These are phyloP conservation scores for Actinemys pallida DNA, from an alignment of 2,113 vertebrate genomes.

Conservation along the genomic window DNA sequence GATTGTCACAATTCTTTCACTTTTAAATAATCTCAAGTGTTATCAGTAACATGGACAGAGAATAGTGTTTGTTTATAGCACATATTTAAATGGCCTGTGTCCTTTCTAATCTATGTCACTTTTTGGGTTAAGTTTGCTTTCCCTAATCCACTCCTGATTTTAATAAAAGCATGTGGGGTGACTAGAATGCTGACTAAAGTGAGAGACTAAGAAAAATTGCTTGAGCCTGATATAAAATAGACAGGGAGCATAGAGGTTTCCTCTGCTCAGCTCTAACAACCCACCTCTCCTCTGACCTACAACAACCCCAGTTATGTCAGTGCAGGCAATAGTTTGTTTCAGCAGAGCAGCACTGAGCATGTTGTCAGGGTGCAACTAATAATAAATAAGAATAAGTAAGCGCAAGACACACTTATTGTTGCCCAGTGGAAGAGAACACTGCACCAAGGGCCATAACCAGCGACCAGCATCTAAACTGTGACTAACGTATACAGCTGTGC, in stretches of 20 bases:
- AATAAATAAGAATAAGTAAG: not conserved
- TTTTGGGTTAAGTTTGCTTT: not conserved
- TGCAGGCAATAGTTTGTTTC: not conserved
- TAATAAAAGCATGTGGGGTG: not conserved
- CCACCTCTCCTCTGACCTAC: not conserved
- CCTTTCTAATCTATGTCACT: not conserved
- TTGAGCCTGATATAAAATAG: not conserved
- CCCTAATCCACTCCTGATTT: not conserved
- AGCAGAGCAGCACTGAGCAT: accelerated
- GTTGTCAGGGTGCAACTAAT: constrained; percentile 14
- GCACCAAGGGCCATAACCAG: not conserved
- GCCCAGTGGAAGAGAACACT: constrained; percentile 23
- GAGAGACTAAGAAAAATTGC: too few species aligned
- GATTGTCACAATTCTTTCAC: not conserved
- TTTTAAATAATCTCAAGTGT: not conserved
- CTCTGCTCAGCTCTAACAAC: not conserved
- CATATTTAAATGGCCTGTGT: not conserved
- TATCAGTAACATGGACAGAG: not conserved
- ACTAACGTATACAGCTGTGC: not conserved
- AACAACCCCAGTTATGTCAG: not conserved
- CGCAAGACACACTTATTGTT: not conserved
- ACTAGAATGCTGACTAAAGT: too few species aligned
- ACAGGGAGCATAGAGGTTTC: not conserved
- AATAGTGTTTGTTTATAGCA: not conserved
- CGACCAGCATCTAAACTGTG: not conserved